A percentile compares a stretch with the other conserved stretches of the same genome.
Evolutionary conservation across 2,888 invertebrate genomes (phyloP).

Genomic region (Cephus sareptanus): DNA sequence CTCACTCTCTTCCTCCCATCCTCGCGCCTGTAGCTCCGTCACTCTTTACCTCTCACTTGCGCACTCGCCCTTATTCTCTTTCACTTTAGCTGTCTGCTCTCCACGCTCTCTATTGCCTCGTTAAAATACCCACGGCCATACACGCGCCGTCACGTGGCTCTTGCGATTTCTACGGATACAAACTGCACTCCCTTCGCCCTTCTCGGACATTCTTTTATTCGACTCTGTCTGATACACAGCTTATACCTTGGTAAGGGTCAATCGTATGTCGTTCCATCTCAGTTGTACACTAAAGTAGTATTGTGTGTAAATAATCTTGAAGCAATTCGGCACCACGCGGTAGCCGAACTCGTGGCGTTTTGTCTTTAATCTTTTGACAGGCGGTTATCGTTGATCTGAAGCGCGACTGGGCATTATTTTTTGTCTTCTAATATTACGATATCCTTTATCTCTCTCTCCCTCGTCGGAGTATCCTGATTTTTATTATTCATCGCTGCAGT

Average conservation of each 20-base stretch:
- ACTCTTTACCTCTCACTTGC: not conserved
- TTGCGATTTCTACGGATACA: not conserved
- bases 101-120: not conserved
- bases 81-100: not conserved
- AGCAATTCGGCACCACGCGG: not conserved
- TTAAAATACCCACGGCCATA: not conserved
- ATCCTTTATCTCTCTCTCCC: not conserved
- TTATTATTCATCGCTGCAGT: not conserved
- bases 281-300: not conserved
- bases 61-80: not conserved
- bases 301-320: not conserved
- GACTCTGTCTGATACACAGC: not conserved
- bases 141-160: not conserved
- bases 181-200: not conserved
- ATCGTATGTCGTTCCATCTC: not conserved
- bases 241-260: not conserved
- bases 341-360: not conserved
- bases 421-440: not conserved
- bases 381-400: not conserved
- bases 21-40: not conserved
- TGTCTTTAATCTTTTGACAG: not conserved
- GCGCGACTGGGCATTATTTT: not conserved
- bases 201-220: not conserved
- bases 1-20: not conserved
- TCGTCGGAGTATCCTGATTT: not conserved